Percentiles rank a stretch among this genome's conserved stretches.
phyloP scores from a whole-genome alignment of 2,113 vertebrate genomes.

The Grammomys dolichurus region DNA sequence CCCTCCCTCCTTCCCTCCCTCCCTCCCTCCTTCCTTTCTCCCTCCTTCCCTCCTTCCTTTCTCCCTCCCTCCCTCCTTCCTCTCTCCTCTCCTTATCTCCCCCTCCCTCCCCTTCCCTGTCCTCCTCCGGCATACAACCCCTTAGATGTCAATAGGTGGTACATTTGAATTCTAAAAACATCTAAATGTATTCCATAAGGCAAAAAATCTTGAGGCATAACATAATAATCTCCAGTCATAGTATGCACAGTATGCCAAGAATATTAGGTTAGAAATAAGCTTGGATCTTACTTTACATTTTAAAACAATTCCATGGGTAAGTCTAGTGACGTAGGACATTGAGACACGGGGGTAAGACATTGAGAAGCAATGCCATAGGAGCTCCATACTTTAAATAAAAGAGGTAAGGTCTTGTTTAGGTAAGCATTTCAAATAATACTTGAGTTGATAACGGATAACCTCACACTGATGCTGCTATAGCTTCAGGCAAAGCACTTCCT shows the following conservation, averaged over 20 bases:
- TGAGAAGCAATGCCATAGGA: slow-evolving; percentile 11
- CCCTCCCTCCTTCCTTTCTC: fast-evolving
- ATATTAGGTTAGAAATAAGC: slow-evolving; percentile 35
- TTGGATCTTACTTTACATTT: slow-evolving; percentile 13
- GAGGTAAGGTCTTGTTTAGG: slow-evolving; percentile 14
- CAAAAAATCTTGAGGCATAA: slow-evolving; percentile 3
- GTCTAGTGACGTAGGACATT: neutral
- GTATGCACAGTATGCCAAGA: neutral
- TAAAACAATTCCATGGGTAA: slow-evolving; percentile 20
- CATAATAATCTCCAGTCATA: slow-evolving; percentile 34
- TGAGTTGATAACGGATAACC: slow-evolving; percentile 51
- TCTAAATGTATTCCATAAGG: slow-evolving; percentile 46
- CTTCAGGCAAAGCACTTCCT: neutral
- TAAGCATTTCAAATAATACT: slow-evolving; percentile 64
- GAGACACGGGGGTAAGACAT: neutral
- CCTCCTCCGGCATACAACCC: no score
- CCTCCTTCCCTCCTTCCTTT: no score
- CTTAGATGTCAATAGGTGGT: neutral
- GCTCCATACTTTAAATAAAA: slow-evolving; percentile 41
- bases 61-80: neutral
- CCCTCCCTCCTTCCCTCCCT: no score
- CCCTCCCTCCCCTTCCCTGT: neutral
- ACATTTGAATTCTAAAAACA: neutral
- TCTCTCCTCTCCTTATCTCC: neutral
- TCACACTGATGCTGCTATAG: neutral